A percentile compares a stretch with the other conserved stretches of the same genome.
These are phyloP conservation scores for Priocnemis perturbator DNA, from an alignment of 2,888 invertebrate species.

Conservation along the genomic window DNA sequence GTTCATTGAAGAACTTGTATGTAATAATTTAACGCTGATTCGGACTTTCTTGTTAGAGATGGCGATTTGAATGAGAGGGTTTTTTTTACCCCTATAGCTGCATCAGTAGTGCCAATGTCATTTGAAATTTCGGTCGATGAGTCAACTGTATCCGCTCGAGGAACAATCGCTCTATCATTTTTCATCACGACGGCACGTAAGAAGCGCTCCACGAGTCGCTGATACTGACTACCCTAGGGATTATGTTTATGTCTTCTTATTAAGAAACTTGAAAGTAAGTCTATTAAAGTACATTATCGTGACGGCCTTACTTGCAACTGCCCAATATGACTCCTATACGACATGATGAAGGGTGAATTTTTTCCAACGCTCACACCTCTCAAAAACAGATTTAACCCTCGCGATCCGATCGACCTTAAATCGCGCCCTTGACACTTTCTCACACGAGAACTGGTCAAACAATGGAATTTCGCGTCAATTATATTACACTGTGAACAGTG, in stretches of 20 bases:
- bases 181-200: slow-evolving; percentile 25
- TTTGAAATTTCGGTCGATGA: slow-evolving; percentile 52
- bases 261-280: too few relatives aligned
- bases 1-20: too few relatives aligned
- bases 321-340: background rate
- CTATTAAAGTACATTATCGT: background rate
- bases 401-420: too few relatives aligned
- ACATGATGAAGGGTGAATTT: background rate
- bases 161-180: slow-evolving; percentile 14
- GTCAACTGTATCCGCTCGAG: slow-evolving; percentile 29
- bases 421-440: too few relatives aligned
- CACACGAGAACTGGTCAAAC: too few relatives aligned
- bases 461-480: too few relatives aligned
- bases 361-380: too few relatives aligned
- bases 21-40: too few relatives aligned
- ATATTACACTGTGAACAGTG: too few relatives aligned
- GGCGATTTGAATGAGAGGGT: background rate
- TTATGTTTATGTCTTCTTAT: background rate
- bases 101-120: slow-evolving; percentile 56
- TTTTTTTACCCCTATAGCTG: slow-evolving; percentile 50
- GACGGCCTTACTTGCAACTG: background rate
- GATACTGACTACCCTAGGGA: slow-evolving; percentile 5
- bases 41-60: too few relatives aligned
- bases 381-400: too few relatives aligned
- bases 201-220: slow-evolving; percentile 22